Conservation (phyloP, 2,113 vertebrate genomes). For the Mobula birostris region DNA sequence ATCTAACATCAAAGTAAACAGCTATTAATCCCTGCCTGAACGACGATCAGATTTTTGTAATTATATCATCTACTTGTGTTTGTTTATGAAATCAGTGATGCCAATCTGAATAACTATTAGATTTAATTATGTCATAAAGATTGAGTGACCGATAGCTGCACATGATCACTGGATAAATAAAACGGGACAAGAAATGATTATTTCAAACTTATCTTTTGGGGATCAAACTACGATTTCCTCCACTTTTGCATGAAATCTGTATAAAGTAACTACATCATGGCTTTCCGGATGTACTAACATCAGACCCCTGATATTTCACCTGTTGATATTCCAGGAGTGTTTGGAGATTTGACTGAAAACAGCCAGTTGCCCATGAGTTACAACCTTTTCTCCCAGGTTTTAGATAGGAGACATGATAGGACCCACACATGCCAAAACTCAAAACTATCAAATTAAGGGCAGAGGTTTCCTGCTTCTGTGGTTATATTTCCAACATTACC, state of each 20-base stretch:
- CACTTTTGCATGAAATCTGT: not conserved
- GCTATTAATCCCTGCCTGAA: not conserved
- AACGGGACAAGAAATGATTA: not conserved
- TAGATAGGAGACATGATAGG: not conserved
- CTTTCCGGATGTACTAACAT: not conserved
- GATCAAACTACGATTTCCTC: not conserved
- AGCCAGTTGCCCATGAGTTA: not conserved
- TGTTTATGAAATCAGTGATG: not conserved
- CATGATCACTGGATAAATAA: not conserved
- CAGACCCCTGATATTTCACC: not conserved
- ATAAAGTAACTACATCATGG: not conserved
- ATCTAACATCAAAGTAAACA: too few species aligned
- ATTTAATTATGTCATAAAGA: not conserved
- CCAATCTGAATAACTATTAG: not conserved
- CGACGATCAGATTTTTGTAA: not conserved
- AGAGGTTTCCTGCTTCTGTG: not conserved
- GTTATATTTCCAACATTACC: not conserved
- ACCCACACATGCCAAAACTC: not conserved
- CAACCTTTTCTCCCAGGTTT: not conserved
- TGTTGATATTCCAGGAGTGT: not conserved
- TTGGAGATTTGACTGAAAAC: not conserved
- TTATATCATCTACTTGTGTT: not conserved
- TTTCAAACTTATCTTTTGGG: not conserved
- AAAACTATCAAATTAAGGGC: not conserved
- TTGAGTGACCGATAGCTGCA: not conserved